phyloP scores from a whole-genome alignment of 2,113 vertebrate genomes.

The Typhlomys cinereus region DNA sequence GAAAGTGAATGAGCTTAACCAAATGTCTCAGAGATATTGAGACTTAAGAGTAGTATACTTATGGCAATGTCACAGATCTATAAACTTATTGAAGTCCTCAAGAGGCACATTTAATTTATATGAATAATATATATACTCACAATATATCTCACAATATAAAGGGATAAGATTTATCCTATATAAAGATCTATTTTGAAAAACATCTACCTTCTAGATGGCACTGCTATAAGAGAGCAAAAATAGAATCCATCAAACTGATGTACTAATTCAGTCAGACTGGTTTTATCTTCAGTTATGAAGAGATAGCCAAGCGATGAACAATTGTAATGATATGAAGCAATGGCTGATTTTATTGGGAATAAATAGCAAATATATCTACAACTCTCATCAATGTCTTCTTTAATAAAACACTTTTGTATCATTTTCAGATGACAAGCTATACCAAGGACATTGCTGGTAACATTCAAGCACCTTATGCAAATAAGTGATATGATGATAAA shows the following conservation, averaged over 20 bases:
- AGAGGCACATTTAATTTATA: not conserved
- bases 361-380: not conserved
- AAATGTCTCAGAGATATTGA: too few relatives aligned
- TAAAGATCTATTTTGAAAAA: not conserved
- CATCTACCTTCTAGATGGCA: not conserved
- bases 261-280: not conserved
- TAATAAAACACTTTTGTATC: not conserved
- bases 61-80: not conserved
- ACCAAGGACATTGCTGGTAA: not conserved
- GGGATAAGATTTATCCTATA: not conserved
- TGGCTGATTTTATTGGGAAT: not conserved
- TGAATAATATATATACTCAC: too few relatives aligned
- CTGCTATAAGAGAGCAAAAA: not conserved
- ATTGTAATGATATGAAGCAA: not conserved
- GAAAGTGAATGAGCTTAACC: too few relatives aligned
- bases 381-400: not conserved
- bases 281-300: not conserved
- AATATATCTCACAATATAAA: not conserved
- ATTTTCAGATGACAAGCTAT: not conserved
- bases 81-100: not conserved
- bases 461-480: not conserved
- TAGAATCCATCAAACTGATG: not conserved
- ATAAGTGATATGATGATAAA: not conserved
- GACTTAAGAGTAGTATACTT: not conserved
- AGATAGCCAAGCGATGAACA: not conserved